Conservation (phyloP, 92 coral and sea anemone genomes). For the Umimayanthus kanabou region DNA sequence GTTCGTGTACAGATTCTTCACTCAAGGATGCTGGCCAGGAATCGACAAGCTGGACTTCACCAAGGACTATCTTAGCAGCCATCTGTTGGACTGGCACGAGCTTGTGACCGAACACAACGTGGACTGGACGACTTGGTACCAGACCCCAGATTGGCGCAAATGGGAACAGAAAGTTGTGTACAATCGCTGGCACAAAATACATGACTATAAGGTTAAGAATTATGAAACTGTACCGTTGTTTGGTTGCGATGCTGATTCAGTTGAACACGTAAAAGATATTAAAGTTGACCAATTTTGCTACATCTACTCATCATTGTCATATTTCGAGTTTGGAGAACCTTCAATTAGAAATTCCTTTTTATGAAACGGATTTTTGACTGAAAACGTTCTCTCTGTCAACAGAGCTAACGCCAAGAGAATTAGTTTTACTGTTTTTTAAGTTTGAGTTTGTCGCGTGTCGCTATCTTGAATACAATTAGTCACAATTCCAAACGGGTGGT, state of each 20-base stretch:
- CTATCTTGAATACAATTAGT: too few species aligned
- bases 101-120: background rate
- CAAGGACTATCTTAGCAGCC: conserved; percentile 18
- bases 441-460: too few species aligned
- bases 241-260: too few species aligned
- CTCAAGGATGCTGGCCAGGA: conserved; percentile 35
- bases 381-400: too few species aligned
- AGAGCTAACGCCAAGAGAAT: too few species aligned
- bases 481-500: too few species aligned
- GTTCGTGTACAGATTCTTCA: conserved; percentile 26
- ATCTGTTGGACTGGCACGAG: conserved; percentile 20
- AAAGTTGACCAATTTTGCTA: background rate
- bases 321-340: too few species aligned
- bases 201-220: conserved; percentile 1
- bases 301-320: too few species aligned
- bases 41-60: conserved; percentile 38
- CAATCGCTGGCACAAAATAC: conserved; percentile 16
- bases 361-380: too few species aligned
- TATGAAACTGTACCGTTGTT: too few species aligned
- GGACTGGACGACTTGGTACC: conserved; percentile 36
- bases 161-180: background rate
- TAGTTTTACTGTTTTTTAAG: too few species aligned
- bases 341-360: too few species aligned
- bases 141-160: conserved; percentile 27
- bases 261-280: background rate